These are phyloP conservation scores for Podabrus alpinus DNA, from an alignment of 2,888 invertebrate species.

Conservation along the genomic window DNA sequence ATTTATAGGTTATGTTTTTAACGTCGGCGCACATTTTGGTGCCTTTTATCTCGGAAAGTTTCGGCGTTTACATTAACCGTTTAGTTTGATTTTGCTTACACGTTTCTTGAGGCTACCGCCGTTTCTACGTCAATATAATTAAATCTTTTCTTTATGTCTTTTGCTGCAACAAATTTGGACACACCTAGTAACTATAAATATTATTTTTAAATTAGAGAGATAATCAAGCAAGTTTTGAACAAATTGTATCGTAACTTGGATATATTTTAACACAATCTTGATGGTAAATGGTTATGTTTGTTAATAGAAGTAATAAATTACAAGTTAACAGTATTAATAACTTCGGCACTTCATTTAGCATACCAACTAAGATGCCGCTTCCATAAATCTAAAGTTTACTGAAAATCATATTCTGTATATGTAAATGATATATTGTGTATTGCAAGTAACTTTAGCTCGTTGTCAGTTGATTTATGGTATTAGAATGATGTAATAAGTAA, in stretches of 20 bases:
- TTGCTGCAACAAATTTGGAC: not conserved
- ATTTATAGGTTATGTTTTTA: not conserved
- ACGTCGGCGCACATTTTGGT: not conserved
- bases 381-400: slow-evolving; percentile 5
- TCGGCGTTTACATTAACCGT: not conserved
- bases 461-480: slow-evolving; percentile 38
- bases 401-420: slow-evolving; percentile 17
- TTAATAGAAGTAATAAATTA: slow-evolving; percentile 15
- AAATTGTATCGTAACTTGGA: not conserved
- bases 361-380: slow-evolving; percentile 25
- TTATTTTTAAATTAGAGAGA: not conserved
- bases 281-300: slow-evolving; percentile 3
- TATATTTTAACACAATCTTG: slow-evolving; percentile 1
- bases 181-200: not conserved
- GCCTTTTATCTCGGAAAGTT: not conserved
- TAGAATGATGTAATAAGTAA: slow-evolving; percentile 41
- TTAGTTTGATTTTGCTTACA: not conserved
- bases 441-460: slow-evolving; percentile 19
- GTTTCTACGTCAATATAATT: not conserved
- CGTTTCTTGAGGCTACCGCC: not conserved
- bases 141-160: not conserved
- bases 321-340: slow-evolving; percentile 26
- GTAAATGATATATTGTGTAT: slow-evolving; percentile 20
- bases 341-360: slow-evolving; percentile 34
- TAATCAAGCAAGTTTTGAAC: not conserved